Percentiles rank a stretch among this genome's conserved stretches.
Evolutionary conservation across 2,113 vertebrate species (phyloP).

Genomic region (Petrocephalus microphthalmus): DNA sequence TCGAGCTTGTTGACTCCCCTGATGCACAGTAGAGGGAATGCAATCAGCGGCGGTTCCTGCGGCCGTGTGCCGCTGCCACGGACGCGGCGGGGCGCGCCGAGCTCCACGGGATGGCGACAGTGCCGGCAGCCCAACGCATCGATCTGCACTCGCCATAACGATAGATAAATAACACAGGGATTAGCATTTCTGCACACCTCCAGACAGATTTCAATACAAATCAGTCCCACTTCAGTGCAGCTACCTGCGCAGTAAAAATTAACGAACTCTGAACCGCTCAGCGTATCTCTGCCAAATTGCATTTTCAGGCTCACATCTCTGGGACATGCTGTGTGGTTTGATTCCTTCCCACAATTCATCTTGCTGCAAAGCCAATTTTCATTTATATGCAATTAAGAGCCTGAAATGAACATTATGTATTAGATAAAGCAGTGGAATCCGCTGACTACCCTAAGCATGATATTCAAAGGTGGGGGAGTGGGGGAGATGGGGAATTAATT

Average conservation of each 20-base stretch:
- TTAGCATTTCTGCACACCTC: slow-evolving; percentile 76
- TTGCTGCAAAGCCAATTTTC: slow-evolving; percentile 87
- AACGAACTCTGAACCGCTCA: slow-evolving; percentile 83
- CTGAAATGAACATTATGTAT: slow-evolving; percentile 91
- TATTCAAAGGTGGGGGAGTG: slow-evolving; percentile 49
- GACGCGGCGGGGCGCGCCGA: not conserved
- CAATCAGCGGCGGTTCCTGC: not conserved
- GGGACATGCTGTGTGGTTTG: slow-evolving; percentile 83
- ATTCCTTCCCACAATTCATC: slow-evolving; percentile 85
- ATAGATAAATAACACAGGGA: slow-evolving; percentile 27
- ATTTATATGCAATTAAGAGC: slow-evolving; percentile 91
- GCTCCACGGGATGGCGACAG: not conserved
- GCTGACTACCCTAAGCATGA: slow-evolving; percentile 80
- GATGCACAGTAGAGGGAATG: not conserved
- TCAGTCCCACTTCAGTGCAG: slow-evolving; percentile 74
- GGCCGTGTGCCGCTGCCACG: not conserved
- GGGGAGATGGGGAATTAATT: slow-evolving; percentile 72
- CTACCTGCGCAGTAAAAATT: slow-evolving; percentile 88
- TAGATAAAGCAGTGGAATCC: slow-evolving; percentile 80
- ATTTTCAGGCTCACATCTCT: slow-evolving; percentile 82
- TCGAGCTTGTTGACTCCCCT: not conserved
- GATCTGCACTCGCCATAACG: slow-evolving; percentile 8
- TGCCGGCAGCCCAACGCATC: not conserved
- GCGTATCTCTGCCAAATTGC: slow-evolving; percentile 78
- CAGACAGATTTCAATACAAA: slow-evolving; percentile 76